Percentiles rank a stretch among this genome's conserved stretches.
phyloP scores from a whole-genome alignment of 2,888 invertebrate species.

The Drosophila sordidula region DNA sequence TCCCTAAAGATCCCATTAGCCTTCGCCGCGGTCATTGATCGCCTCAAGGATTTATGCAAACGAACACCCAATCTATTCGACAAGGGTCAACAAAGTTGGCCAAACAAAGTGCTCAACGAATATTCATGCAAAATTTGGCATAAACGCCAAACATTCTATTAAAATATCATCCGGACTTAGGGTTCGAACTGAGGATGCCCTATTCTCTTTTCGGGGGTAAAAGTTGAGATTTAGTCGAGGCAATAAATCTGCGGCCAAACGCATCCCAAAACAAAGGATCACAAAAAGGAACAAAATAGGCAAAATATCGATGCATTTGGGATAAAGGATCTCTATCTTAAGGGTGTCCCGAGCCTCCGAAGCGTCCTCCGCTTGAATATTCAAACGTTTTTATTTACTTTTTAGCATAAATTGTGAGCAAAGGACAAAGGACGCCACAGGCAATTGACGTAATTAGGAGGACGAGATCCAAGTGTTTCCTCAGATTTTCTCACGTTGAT shows the following conservation, averaged over 20 bases:
- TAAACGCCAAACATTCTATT: constrained; percentile 39
- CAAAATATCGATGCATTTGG: constrained; percentile 49
- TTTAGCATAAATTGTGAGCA: constrained; percentile 43
- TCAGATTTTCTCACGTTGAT: constrained; percentile 39
- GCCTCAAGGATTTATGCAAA: constrained; percentile 35
- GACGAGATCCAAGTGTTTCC: constrained; percentile 10
- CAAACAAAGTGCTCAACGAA: constrained; percentile 24
- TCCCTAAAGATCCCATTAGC: constrained; percentile 28
- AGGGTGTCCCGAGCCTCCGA: constrained; percentile 31
- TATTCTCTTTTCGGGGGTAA: constrained; percentile 11
- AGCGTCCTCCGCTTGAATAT: constrained; percentile 32
- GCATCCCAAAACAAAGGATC: constrained; percentile 55
- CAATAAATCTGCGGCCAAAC: constrained; percentile 77
- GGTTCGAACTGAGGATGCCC: no score
- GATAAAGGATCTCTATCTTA: constrained; percentile 15
- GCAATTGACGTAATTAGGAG: constrained; percentile 52
- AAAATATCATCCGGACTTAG: constrained; percentile 38
- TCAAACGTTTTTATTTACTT: constrained; percentile 44
- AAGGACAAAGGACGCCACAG: constrained; percentile 26
- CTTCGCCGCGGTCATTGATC: constrained; percentile 31
- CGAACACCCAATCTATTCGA: constrained; percentile 10
- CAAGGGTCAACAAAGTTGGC: constrained; percentile 48
- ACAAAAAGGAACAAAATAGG: constrained; percentile 52
- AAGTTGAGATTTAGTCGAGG: constrained; percentile 40
- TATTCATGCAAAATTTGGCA: constrained; percentile 2